Evolutionary conservation across 2,113 vertebrate genomes (phyloP).

Genomic region (Ariopsis seemanni): DNA sequence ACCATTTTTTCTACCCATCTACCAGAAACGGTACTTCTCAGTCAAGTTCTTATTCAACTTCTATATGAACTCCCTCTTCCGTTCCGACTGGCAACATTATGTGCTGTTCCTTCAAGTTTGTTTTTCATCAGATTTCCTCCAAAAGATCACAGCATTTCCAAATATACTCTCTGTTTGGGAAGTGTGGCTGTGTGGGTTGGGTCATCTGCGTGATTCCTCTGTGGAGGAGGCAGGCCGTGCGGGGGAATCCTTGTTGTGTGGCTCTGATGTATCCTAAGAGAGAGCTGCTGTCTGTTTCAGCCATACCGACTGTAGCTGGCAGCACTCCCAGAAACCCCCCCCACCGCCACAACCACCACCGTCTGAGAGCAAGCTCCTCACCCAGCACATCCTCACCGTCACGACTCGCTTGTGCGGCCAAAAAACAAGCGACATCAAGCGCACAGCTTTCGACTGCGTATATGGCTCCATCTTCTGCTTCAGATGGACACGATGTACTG

Average conservation of each 20-base stretch:
- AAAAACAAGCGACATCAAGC: constrained; percentile 7
- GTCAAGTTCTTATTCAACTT: not conserved
- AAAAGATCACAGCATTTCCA: constrained; percentile 39
- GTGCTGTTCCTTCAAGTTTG: constrained; percentile 20
- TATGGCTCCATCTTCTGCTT: constrained; percentile 3
- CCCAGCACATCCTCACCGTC: constrained; percentile 33
- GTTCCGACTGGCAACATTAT: constrained; percentile 10
- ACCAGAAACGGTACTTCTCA: not conserved
- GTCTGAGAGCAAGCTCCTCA: not conserved
- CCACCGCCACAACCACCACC: not conserved
- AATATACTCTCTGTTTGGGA: constrained; percentile 23
- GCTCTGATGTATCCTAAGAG: constrained; percentile 39
- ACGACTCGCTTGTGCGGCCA: constrained; percentile 22
- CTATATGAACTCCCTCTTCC: not conserved
- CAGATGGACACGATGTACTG: not conserved
- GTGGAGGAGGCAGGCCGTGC: constrained; percentile 24
- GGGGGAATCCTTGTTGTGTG: constrained; percentile 36
- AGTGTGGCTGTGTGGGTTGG: constrained; percentile 42
- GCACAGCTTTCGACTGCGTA: not conserved
- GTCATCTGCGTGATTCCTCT: constrained; percentile 28
- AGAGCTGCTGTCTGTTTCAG: constrained; percentile 29
- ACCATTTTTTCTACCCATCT: not conserved
- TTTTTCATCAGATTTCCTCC: constrained; percentile 31
- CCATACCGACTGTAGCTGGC: constrained; percentile 36
- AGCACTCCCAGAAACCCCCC: constrained; percentile 18